Base-by-base conservation (phyloP, 2,888 invertebrate genomes). In the Euphydryas editha region DNA sequence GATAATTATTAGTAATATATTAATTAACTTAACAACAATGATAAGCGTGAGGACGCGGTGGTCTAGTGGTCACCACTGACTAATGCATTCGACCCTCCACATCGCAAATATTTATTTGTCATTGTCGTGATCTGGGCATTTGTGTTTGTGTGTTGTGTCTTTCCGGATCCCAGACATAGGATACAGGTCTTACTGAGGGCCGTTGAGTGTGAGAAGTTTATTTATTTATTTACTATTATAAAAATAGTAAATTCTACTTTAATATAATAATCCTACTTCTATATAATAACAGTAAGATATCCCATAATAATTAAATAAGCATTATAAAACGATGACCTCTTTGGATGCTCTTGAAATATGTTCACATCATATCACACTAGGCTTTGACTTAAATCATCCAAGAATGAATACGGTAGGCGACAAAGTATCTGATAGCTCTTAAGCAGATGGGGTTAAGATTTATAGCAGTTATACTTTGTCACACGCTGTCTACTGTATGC, bases 361-460 rank as follows among this genome's bases (percentile, higher is more conserved):
- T 37, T 44, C 18, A 55, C 36, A 37, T 64, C 57, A 18, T 37
- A n/a, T 56, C 49, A 13, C 57, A 37, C 54, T 20, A 54, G 47
- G 24, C 15, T 15, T 24, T 44, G 42, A 8, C 49, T 65, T 65
- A 62, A 62, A 57, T 70, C 65, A 65, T 65, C 59, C 60, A 64
- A 62, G 51, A 62, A 20, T 2, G 42, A 13, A 11, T 55, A 70
- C 44, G 59, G 49, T 58, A 1, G 15, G 59, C 56, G 18, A 39
- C 62, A 10, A 49, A 21, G 20, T 39, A 7, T 1, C 13, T 51
- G 18, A n/a, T 51, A n/a, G 42, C 13, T 13, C 51, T 62, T 54
- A 54, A 44, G 11, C 6, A 1, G 7, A 59, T 4, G 15, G 49
- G 5, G 30, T 44, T 67, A 47, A 44, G 37, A 42, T 49, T 44